These are phyloP conservation scores for Halcyon senegalensis DNA, from an alignment of 2,113 vertebrate genomes.

Conservation along the genomic window DNA sequence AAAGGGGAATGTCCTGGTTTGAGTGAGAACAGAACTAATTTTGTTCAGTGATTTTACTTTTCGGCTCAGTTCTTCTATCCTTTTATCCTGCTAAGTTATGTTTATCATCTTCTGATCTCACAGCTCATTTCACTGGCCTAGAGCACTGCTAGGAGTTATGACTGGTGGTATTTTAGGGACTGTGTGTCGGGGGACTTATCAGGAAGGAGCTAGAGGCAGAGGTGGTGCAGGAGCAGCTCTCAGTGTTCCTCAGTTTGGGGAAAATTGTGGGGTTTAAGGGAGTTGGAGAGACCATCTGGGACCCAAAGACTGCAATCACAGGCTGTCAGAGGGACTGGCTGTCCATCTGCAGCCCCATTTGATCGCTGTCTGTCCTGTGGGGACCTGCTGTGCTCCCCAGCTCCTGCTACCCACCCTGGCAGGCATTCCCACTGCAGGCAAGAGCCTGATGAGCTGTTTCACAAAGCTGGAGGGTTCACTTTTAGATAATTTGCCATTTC, in stretches of 20 bases:
- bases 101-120: not conserved
- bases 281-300: not conserved
- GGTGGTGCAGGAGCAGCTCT: not conserved
- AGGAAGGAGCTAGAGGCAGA: not conserved
- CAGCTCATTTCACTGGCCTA: not conserved
- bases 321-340: not conserved
- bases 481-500: not conserved
- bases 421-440: not conserved
- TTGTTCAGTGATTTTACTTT: too few species aligned
- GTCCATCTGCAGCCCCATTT: not conserved
- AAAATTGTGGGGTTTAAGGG: not conserved
- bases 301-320: not conserved
- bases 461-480: not conserved
- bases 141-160: not conserved
- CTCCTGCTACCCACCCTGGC: not conserved
- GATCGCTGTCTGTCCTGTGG: fast-evolving
- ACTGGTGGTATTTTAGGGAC: not conserved
- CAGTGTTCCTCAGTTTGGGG: not conserved
- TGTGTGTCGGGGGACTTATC: not conserved
- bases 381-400: not conserved
- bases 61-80: too few species aligned
- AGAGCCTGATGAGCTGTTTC: not conserved
- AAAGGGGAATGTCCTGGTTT: not conserved
- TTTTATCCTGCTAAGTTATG: not conserved
- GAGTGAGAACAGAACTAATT: too few species aligned